Conservation (phyloP, 2,888 invertebrate species). For the Eurytoma adleriae region DNA sequence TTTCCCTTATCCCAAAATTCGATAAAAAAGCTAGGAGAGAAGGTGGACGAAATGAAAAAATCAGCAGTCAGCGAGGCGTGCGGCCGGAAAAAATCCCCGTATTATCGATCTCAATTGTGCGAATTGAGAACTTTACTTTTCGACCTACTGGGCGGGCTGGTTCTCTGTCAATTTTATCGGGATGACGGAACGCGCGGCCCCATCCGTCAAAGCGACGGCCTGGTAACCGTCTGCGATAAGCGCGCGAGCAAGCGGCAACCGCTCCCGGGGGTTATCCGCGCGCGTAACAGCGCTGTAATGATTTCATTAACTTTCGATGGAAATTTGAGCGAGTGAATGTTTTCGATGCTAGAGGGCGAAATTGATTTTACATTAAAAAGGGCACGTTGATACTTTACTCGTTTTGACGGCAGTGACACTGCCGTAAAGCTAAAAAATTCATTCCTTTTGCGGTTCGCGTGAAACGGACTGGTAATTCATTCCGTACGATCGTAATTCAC, state of each 20-base stretch:
- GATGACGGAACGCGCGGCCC: neutral
- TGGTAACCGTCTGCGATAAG: neutral
- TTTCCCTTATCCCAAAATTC: no score
- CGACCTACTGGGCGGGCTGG: neutral
- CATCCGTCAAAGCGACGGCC: slow-evolving; percentile 2
- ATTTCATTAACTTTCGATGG: neutral
- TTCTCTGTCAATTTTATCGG: neutral
- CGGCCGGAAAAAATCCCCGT: neutral
- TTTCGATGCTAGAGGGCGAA: no score
- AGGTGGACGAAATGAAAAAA: neutral
- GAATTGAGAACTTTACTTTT: neutral
- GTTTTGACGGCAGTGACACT: neutral
- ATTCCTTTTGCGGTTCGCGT: no score
- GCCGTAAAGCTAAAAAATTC: neutral
- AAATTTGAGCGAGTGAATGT: neutral
- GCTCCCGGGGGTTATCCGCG: neutral
- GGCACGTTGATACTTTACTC: neutral
- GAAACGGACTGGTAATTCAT: no score
- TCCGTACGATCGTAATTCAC: no score
- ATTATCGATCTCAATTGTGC: neutral
- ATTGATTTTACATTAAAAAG: neutral
- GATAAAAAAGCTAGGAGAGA: no score
- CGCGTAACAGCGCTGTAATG: neutral
- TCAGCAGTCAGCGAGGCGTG: neutral
- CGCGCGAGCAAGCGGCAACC: neutral